Base-by-base conservation (phyloP, 1,140 invertebrate genomes). In the Trichonephila clavipes region DNA sequence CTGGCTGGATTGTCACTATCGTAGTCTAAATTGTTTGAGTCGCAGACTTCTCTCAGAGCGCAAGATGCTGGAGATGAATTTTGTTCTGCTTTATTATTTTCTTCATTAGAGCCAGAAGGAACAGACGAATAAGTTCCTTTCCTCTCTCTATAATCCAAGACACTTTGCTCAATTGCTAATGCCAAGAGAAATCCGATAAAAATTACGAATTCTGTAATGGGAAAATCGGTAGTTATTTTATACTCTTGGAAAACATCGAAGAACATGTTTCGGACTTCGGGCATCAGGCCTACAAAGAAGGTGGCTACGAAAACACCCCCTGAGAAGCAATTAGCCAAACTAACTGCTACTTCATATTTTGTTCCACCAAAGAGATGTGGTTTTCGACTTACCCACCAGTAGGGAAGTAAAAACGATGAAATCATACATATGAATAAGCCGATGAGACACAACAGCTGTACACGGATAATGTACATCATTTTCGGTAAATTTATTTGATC, bases 241-340 rank as follows among this genome's bases (percentile, higher is more conserved):
- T 94, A 66, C 8, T 87, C 82, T n/a, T 94, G 40, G 8, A 94
- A 90, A 83, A 94, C 92, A 34, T 94, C 82, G 8, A 69, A 5
- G 40, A 95, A 95, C 88, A 95, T 95, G 62, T 97, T 97, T 88
- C 97, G 96, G 0, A 97, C 97, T 96, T 98, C 98, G 40, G 98
- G 98, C 59, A 98, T 96, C 96, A 98, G 97, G 95, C 98, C 98
- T 3, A 98, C 96, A 72, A 98, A 95, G 24, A 97, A 97, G 1
- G 98, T 98, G 0, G 97, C 97, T 19, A 98, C 95, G 40, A 98
- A 96, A 19, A 98, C 98, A 0, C 98, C 98, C 3, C 97, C 98
- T 40, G 98, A 98, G 94, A 98, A 98, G 95, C 98, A 98, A 81
- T 95, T 96, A 18, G 94, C 94, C 64, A 94, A 44, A 18, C 91